Evolutionary conservation across 2,797 vertebrate genomes (phyloP), one percentile per base, ranked within the genome.

Genomic region (Pterois miles): DNA sequence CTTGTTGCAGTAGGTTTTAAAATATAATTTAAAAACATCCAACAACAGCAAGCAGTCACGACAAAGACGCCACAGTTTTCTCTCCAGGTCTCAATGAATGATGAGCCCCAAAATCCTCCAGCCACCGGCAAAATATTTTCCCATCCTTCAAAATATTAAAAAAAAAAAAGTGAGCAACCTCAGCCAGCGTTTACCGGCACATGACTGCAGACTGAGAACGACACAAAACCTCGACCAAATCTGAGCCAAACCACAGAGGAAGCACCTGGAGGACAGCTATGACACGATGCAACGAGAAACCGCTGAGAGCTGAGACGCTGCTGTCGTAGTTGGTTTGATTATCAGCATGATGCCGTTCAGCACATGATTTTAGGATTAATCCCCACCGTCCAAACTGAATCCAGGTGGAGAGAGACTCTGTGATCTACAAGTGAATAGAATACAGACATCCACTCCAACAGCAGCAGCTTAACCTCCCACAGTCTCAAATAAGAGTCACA

Each of bases 181-280:
- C 56, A 46, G 40, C n/a, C 52, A 33, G 40, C 5, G 3, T 67
- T 68, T 59, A 52, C 67, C 8, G 23, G 52, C 59, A 76, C 14
- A 2, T 9, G 6, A 25, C 60, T 23, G 66, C 59, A 8, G n/a
- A n/a, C n/a, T 3, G 63, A 50, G 3, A 23, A 13, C 2, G 0
- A 20, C 56, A 13, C 40, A 54, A 46, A 48, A 34, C 46, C 64
- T n/a, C 4, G 1, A 46, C 25, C 62, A 38, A n/a, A 25, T 16
- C 36, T 1, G 52, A 64, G 43, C 38, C 68, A 72, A 59, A 33
- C 54, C 63, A 34, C 46, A 66, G 29, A 56, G 69, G 70, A 79
- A 79, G 48, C 69, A 78, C 34, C 57, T 54, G 63, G 56, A 48
- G 56, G 63, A 73, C 76, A 52, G 60, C 13, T 64, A 43, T 20